Base-by-base conservation (phyloP, 2,888 invertebrate genomes). In the Sialis fuliginosa region DNA sequence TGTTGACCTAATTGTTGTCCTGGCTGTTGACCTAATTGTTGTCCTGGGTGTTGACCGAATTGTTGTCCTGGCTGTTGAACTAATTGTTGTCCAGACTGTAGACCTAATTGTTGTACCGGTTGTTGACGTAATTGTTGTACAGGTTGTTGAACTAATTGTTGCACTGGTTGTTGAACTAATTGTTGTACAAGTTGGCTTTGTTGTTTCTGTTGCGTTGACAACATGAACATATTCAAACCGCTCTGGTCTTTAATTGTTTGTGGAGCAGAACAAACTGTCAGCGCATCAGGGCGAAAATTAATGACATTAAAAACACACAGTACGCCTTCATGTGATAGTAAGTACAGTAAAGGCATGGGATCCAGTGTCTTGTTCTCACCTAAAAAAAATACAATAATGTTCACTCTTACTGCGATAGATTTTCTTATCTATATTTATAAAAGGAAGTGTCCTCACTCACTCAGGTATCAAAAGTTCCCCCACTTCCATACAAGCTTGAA, bases 271-370 rank as follows among this genome's bases (percentile, higher is more conserved):
- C 85, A 86, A 22, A 86, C 58, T 45, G 67, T 66, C 0, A 72
- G 64, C 1, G 71, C 71, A 37, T 71, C 72, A 0, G 74, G 68
- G 44, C 72, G 69, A 42, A 81, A 60, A 64, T 88, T 85, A 5
- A 87, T 70, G 44, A 88, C 71, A 58, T 85, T 77, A 64, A 83
- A 92, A 6, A 82, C 71, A 1, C 82, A 78, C 30, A 93, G 69
- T 9, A 81, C 66, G 0, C 91, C 90, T 39, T 79, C 76, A 48
- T 87, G 79, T 0, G 85, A 81, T 7, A 92, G 63, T 6, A 90
- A 70, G 47, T 84, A 75, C 4, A 92, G 64, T 49, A 85, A 67
- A 0, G 92, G 92, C 72, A 86, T 84, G 5, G 82, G 76, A 0
- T 81, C 78, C 32, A 87, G 63, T 1, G 65, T 64, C 50, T 72